These are phyloP conservation scores for Troides oblongomaculatus DNA, from an alignment of 2,888 invertebrate genomes.

Conservation along the genomic window DNA sequence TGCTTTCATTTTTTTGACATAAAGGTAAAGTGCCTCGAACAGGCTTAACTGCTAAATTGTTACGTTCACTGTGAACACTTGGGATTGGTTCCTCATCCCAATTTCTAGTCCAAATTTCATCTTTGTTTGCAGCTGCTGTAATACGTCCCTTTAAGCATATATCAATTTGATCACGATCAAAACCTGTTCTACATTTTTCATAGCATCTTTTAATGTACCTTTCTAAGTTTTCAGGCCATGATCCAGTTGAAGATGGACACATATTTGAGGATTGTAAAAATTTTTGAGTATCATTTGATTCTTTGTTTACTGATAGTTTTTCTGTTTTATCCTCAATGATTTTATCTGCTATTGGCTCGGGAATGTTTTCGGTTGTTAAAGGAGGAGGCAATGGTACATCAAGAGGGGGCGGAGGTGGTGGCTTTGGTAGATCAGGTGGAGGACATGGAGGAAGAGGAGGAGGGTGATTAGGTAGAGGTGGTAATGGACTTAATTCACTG, in stretches of 20 bases:
- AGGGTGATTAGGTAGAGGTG: constrained; percentile 80
- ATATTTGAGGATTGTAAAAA: constrained; percentile 61
- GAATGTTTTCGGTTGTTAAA: constrained; percentile 66
- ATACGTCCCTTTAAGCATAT: constrained; percentile 96
- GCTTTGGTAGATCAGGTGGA: constrained; percentile 65
- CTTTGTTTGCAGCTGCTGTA: constrained; percentile 92
- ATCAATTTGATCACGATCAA: constrained; percentile 96
- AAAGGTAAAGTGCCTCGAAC: constrained; percentile 79
- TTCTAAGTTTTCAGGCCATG: constrained; percentile 89
- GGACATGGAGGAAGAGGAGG: constrained; percentile 77
- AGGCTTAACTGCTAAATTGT: constrained; percentile 82
- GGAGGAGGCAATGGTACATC: constrained; percentile 72
- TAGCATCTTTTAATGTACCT: constrained; percentile 96
- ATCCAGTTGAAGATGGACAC: constrained; percentile 70
- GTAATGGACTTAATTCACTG: constrained; percentile 48
- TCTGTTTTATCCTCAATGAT: constrained; percentile 40
- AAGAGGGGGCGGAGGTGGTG: constrained; percentile 48
- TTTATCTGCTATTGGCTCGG: constrained; percentile 58
- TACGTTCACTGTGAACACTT: constrained; percentile 89
- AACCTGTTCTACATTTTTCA: constrained; percentile 90
- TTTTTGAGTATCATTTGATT: constrained; percentile 52
- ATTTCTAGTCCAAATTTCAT: constrained; percentile 93
- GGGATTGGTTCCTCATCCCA: constrained; percentile 97
- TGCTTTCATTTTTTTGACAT: constrained; percentile 77
- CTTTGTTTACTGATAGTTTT: constrained; percentile 48